These are phyloP conservation scores for Tillus elongatus DNA, from an alignment of 2,888 invertebrate genomes.

Conservation along the genomic window DNA sequence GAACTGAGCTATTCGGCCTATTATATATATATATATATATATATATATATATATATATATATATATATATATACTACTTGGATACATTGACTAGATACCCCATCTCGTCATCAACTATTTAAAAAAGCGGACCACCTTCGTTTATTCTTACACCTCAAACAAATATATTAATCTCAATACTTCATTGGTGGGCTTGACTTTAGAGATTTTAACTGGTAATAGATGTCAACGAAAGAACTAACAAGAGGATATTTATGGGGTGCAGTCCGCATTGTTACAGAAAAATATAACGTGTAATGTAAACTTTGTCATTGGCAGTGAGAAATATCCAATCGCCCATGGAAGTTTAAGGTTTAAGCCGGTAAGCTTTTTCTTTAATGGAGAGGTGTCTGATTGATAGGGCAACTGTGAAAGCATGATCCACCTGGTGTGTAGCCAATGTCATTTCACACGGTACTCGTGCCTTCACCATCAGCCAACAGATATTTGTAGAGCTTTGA, in stretches of 20 bases:
- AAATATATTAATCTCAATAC: no score
- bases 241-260: constrained; percentile 26
- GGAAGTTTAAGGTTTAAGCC: no score
- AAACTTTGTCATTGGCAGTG: constrained; percentile 26
- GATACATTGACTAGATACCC: no score
- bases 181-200: constrained; percentile 25
- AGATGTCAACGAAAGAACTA: constrained; percentile 29
- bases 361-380: no score
- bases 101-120: no score
- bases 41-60: no score
- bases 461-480: constrained; percentile 26
- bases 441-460: constrained; percentile 34
- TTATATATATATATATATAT: no score
- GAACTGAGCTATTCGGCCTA: no score
- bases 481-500: constrained; percentile 22
- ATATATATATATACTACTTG: no score
- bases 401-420: constrained; percentile 25
- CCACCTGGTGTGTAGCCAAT: constrained; percentile 32
- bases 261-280: constrained; percentile 23
- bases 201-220: constrained; percentile 23
- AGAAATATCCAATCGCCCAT: no score
- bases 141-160: no score
- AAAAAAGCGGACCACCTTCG: no score
- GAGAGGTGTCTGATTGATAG: constrained; percentile 15
- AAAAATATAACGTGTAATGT: constrained; percentile 27